Evolutionary conservation across 64 coral and sea anemone species (phyloP), one percentile per base, ranked within the genome.

Genomic region (Porites lutea): DNA sequence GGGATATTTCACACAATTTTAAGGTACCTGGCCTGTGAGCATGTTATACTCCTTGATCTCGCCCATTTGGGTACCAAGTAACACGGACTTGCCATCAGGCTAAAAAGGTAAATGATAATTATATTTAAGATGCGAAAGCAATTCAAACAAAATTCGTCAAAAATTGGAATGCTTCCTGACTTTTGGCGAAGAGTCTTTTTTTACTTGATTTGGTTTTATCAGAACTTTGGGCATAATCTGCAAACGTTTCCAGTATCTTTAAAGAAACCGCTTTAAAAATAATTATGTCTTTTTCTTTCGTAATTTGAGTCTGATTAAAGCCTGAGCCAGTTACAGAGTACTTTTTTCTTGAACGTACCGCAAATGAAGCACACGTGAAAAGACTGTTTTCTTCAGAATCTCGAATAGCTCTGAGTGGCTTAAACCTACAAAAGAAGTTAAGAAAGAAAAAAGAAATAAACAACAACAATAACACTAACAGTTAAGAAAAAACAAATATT

Each of bases 11-110:
- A 37, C 27, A 37, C 20, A 13, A 8, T 16, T 27, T 61, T 11
- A 21, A 23, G 1, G 8, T 95, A 98, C 96, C 96, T 90, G 84
- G 18, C 92, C 96, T 43, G 96, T 80, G 15, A 88, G 76, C 5
- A 92, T 57, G 86, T 98, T 98, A 54, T 88, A 98, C 18, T 88
- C 65, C 71, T 98, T 98, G 2, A 98, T 20, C 13, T 98, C 96
- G 6, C 96, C 96, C 47, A 88, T 82, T 46, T 94, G 96, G 15
- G 96, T 95, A 6, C 96, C 96, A 12, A 98, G 73, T 50, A 94
- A 75, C 52, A 98, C 88, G 1, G 89, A 82, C 45, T 98, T 94
- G 18, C 88, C 89, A 92, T 89, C 89, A 11, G 92, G 92, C 96
- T 98, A 75, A 13, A 48, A 70, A 80, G 13, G 70, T 15, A 50